phyloP scores from a whole-genome alignment of 2,113 vertebrate genomes.

The Gallinago jamesoni region DNA sequence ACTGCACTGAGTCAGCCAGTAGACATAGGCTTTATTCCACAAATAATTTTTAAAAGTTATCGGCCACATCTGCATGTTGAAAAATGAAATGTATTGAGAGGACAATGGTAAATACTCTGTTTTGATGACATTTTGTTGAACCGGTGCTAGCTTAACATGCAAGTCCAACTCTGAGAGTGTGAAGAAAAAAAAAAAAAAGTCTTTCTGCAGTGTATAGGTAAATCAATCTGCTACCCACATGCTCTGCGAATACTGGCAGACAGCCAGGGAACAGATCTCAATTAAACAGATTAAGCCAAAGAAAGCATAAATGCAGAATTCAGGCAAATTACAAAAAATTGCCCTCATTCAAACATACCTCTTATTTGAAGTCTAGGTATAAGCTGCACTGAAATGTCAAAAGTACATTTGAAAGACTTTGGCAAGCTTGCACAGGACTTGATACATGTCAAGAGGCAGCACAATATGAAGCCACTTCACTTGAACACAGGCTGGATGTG shows the following conservation, averaged over 20 bases:
- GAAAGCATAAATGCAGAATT: constrained; percentile 74
- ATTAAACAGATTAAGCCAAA: constrained; percentile 78
- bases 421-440: constrained; percentile 64
- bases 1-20: not conserved
- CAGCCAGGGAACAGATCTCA: constrained; percentile 69
- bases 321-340: constrained; percentile 74
- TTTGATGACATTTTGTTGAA: not conserved
- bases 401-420: constrained; percentile 65
- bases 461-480: constrained; percentile 81
- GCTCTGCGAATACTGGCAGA: constrained; percentile 60
- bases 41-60: not conserved
- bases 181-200: not conserved
- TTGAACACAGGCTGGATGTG: constrained; percentile 74
- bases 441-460: constrained; percentile 61
- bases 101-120: not conserved
- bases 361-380: constrained; percentile 60
- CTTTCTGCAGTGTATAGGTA: not conserved
- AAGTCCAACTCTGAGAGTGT: not conserved
- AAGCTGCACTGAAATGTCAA: constrained; percentile 72
- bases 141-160: not conserved
- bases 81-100: not conserved
- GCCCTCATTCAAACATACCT: constrained; percentile 33
- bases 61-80: not conserved
- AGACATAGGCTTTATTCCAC: not conserved
- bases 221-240: constrained; percentile 60